A percentile compares a stretch with the other conserved stretches of the same genome.
Evolutionary conservation across 2,113 vertebrate genomes (phyloP).

Genomic region (Micromys minutus): DNA sequence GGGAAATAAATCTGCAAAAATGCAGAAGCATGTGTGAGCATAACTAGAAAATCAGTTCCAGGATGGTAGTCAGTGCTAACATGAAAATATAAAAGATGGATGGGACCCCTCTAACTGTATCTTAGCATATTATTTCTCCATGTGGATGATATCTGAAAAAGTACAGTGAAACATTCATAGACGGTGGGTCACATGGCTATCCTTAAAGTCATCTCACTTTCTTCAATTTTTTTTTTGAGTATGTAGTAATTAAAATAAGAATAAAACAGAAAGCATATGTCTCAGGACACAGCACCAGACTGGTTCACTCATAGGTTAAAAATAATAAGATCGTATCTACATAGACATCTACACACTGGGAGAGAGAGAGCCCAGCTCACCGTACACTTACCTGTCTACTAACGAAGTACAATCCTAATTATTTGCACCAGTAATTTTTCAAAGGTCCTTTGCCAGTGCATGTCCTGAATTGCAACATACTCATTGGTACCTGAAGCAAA

Average conservation of each 20-base stretch:
- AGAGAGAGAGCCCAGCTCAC: conserved; percentile 1
- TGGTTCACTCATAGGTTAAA: neutral
- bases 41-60: neutral
- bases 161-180: neutral
- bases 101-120: neutral
- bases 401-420: conserved; percentile 14
- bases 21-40: neutral
- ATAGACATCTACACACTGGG: neutral
- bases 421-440: conserved; percentile 46
- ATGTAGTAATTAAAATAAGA: conserved; percentile 40
- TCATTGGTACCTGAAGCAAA: neutral
- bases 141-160: conserved; percentile 1
- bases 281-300: neutral
- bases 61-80: neutral
- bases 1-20: neutral
- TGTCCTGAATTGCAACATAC: neutral
- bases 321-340: neutral
- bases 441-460: neutral
- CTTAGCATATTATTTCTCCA: neutral
- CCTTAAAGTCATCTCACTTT: conserved; percentile 7
- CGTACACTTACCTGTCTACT: neutral
- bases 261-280: neutral
- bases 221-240: neutral
- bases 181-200: neutral
- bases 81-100: neutral